These are phyloP conservation scores for Miichthys miiuy DNA, from an alignment of 2,797 vertebrate species.

Conservation along the genomic window DNA sequence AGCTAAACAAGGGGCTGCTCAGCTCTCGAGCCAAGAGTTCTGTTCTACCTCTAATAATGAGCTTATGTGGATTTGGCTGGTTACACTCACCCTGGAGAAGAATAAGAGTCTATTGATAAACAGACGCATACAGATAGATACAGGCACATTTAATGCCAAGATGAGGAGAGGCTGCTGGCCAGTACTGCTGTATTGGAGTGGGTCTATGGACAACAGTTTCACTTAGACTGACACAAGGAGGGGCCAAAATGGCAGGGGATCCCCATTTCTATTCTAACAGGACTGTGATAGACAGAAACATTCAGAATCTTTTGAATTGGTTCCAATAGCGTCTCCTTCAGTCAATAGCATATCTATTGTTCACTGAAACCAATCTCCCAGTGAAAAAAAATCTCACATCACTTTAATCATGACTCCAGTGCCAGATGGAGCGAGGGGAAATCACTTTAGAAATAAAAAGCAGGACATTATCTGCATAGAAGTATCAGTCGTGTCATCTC, in stretches of 20 bases:
- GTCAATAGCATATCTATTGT: conserved; percentile 52
- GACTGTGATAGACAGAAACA: conserved; percentile 56
- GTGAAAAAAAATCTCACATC: conserved; percentile 50
- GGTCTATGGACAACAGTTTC: conserved; percentile 48
- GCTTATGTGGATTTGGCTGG: conserved; percentile 78
- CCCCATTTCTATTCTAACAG: conserved; percentile 54
- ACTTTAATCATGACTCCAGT: conserved; percentile 63
- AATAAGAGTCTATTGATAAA: conserved; percentile 72
- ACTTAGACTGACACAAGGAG: conserved; percentile 55
- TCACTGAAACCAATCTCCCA: conserved; percentile 46
- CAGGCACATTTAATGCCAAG: conserved; percentile 65
- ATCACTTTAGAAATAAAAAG: conserved; percentile 63
- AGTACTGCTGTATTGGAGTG: conserved; percentile 44
- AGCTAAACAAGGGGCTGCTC: conserved; percentile 61
- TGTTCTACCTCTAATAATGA: conserved; percentile 78
- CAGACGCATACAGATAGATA: conserved; percentile 65
- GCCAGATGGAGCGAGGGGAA: conserved; percentile 57
- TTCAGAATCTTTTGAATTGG: conserved; percentile 54
- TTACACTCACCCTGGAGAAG: conserved; percentile 56
- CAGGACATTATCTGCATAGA: conserved; percentile 56
- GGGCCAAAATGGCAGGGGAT: conserved; percentile 69
- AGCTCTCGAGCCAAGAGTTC: conserved; percentile 64
- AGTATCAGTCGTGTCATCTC: conserved; percentile 40
- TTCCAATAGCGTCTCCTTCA: conserved; percentile 49
- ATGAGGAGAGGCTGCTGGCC: conserved; percentile 66